Evolutionary conservation across 2,113 vertebrate genomes (phyloP).

Genomic region (Cheirogaleus medius): DNA sequence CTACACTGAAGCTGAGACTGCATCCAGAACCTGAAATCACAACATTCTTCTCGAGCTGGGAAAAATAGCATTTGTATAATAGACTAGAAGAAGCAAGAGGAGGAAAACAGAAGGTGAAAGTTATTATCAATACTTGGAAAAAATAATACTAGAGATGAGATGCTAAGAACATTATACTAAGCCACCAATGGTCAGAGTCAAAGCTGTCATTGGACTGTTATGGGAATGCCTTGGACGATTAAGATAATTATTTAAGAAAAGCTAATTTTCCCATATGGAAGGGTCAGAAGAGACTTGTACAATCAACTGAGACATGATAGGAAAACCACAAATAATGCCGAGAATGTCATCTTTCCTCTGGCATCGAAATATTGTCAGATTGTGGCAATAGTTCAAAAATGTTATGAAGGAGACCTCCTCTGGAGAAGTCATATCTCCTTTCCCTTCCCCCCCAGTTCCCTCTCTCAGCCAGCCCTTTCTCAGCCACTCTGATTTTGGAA

Average conservation of each 20-base stretch:
- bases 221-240: background rate
- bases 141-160: background rate
- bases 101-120: background rate
- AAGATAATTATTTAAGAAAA: background rate
- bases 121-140: background rate
- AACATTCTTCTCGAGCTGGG: background rate
- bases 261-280: background rate
- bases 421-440: background rate
- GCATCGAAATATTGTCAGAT: slow-evolving; percentile 49
- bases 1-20: background rate
- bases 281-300: background rate
- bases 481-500: slow-evolving; percentile 46
- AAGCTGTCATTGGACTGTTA: background rate
- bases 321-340: slow-evolving; percentile 33
- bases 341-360: slow-evolving; percentile 34
- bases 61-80: background rate
- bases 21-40: background rate
- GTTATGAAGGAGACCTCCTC: background rate
- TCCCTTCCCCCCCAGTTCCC: background rate
- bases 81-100: background rate
- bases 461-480: slow-evolving; percentile 33
- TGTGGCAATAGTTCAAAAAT: slow-evolving; percentile 43
- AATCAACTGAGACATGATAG: background rate
- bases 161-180: background rate
- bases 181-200: background rate